Percentiles rank a stretch among this genome's conserved stretches.
phyloP scores from a whole-genome alignment of 35 echinoderm and acorn worm genomes.

The Diadema setosum region DNA sequence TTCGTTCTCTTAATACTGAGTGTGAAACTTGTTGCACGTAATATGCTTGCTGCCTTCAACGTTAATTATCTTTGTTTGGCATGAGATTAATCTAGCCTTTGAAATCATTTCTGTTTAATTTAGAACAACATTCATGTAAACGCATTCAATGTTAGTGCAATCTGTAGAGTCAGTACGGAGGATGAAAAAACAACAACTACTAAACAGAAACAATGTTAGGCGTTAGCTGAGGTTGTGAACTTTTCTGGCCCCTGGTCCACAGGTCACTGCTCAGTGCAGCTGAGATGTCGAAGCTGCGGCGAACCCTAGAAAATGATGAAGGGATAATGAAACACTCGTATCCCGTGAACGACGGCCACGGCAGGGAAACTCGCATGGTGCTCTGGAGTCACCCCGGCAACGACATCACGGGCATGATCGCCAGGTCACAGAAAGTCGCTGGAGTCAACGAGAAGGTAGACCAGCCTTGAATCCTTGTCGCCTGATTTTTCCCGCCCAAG shows the following conservation, averaged over 20 bases:
- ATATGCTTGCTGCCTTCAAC: too few species aligned
- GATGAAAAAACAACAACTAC: neutral
- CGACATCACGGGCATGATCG: slow-evolving; percentile 15
- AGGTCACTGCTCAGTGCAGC: neutral
- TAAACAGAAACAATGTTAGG: too few species aligned
- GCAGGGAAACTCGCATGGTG: neutral
- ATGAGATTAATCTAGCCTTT: neutral
- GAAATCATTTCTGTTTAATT: neutral
- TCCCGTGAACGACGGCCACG: neutral
- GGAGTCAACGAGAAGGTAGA: neutral
- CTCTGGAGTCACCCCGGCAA: slow-evolving; percentile 15
- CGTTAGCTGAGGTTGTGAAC: neutral
- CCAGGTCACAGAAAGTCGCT: neutral
- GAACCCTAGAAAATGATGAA: neutral
- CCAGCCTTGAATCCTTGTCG: neutral
- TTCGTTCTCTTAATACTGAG: too few species aligned
- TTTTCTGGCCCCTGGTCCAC: neutral
- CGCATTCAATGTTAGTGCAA: neutral
- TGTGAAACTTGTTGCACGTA: too few species aligned
- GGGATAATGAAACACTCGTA: neutral
- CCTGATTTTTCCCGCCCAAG: neutral
- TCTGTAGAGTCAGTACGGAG: neutral
- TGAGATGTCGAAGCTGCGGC: neutral
- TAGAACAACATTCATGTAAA: neutral
- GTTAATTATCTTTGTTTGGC: too few species aligned